Evolutionary conservation across 2,797 vertebrate genomes (phyloP).

Genomic region (Buceros bicornis): DNA sequence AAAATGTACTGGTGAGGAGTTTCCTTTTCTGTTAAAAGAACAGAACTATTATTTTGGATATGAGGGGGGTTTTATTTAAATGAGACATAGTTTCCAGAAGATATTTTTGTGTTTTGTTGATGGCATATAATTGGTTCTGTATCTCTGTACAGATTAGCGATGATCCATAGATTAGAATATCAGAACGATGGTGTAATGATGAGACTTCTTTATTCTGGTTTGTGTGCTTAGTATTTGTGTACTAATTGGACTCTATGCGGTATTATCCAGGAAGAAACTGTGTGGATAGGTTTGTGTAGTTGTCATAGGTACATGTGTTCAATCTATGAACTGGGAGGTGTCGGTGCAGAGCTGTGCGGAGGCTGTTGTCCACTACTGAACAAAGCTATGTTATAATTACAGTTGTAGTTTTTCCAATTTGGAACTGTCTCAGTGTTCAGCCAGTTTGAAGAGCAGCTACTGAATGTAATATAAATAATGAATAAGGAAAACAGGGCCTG

Average conservation of each 20-base stretch:
- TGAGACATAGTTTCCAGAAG: not conserved
- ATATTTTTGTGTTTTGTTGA: not conserved
- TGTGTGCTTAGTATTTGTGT: not conserved
- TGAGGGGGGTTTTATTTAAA: not conserved
- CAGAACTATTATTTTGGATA: not conserved
- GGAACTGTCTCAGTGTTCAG: not conserved
- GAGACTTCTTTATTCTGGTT: not conserved
- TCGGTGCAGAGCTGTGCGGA: not conserved
- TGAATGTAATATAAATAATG: not conserved
- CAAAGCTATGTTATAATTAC: not conserved
- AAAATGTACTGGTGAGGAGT: fast-evolving
- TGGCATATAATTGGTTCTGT: not conserved
- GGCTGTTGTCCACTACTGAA: not conserved
- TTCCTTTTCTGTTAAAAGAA: not conserved
- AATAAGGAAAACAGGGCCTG: not conserved
- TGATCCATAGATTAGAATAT: not conserved
- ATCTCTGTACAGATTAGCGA: not conserved
- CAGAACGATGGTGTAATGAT: not conserved
- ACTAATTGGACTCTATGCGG: not conserved
- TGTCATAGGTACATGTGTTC: fast-evolving
- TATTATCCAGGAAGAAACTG: not conserved
- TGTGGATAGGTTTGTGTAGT: not conserved
- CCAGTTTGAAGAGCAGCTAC: not conserved
- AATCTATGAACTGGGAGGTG: not conserved
- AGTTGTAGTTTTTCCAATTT: not conserved